Conservation (phyloP, 2,113 vertebrate species). For the Apodemus speciosus region DNA sequence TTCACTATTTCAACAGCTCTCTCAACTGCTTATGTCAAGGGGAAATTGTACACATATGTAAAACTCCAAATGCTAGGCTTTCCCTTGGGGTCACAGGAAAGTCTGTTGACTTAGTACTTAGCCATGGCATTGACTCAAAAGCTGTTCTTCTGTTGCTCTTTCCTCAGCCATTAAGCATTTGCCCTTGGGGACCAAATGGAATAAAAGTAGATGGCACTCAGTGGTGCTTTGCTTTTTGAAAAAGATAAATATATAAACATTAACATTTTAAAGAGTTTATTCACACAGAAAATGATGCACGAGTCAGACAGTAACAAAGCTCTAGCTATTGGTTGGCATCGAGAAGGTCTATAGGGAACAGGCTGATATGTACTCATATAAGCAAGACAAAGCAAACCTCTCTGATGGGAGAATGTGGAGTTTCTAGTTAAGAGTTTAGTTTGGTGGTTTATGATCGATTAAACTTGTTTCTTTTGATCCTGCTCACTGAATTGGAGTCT, state of each 20-base stretch:
- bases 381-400: neutral
- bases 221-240: neutral
- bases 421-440: neutral
- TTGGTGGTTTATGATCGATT: neutral
- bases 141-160: neutral
- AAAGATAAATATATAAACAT: neutral
- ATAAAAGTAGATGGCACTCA: neutral
- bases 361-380: neutral
- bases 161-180: conserved; percentile 3
- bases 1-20: neutral
- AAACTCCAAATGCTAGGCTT: neutral
- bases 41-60: neutral
- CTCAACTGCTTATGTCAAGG: neutral
- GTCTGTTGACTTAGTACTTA: neutral
- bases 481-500: neutral
- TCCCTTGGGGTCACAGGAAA: neutral
- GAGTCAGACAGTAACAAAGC: neutral
- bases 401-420: neutral
- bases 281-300: neutral
- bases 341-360: neutral
- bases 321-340: neutral
- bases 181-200: neutral
- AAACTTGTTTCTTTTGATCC: neutral
- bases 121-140: neutral
- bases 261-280: conserved; percentile 26